Conservation (phyloP, 2,888 invertebrate species). For the Synergus japonicus region DNA sequence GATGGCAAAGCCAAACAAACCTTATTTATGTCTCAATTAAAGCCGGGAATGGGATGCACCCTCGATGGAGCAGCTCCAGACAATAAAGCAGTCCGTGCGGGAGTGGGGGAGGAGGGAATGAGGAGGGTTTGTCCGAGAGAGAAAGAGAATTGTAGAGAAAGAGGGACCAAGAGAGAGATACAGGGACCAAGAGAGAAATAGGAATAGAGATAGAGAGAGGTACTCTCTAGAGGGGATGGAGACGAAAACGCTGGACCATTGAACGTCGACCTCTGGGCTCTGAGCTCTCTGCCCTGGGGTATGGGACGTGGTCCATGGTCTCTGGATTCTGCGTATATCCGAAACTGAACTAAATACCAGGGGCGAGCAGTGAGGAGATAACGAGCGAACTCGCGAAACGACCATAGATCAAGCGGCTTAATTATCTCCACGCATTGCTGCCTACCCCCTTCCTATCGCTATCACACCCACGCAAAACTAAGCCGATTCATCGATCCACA, state of each 20-base stretch:
- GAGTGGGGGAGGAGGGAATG: constrained; percentile 50
- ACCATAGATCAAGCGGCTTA: constrained; percentile 77
- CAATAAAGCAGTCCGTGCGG: constrained; percentile 69
- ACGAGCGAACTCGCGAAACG: constrained; percentile 78
- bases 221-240: constrained; percentile 52
- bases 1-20: constrained; percentile 77
- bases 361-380: constrained; percentile 74
- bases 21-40: constrained; percentile 78
- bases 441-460: constrained; percentile 63
- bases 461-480: constrained; percentile 59
- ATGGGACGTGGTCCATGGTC: constrained; percentile 54
- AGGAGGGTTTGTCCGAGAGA: constrained; percentile 31
- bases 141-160: constrained; percentile 37
- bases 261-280: constrained; percentile 76
- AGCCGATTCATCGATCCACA: constrained; percentile 35
- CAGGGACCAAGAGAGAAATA: constrained; percentile 54
- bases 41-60: constrained; percentile 77
- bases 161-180: constrained; percentile 54
- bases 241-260: constrained; percentile 73
- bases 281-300: constrained; percentile 61
- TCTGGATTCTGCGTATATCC: constrained; percentile 66
- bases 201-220: constrained; percentile 49
- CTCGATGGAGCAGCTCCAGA: constrained; percentile 77
- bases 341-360: constrained; percentile 73
- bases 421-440: constrained; percentile 76